These are phyloP conservation scores for Stegana nigrithorax DNA, from an alignment of 2,888 invertebrate species.

Conservation along the genomic window DNA sequence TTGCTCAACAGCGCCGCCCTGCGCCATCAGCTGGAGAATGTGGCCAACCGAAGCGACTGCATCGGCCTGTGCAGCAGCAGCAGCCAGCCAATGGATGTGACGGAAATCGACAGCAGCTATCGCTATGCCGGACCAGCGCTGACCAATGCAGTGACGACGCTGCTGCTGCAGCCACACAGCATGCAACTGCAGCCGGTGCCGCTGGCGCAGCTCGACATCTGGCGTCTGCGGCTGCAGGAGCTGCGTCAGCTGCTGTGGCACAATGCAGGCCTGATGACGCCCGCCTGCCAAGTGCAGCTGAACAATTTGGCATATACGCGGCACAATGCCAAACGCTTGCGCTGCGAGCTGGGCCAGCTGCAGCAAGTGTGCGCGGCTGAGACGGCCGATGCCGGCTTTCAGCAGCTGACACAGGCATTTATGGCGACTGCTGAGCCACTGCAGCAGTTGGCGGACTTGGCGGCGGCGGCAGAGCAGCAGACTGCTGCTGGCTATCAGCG, in stretches of 20 bases:
- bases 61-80: conserved; percentile 22
- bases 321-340: conserved; percentile 47
- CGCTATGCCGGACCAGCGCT: conserved; percentile 57
- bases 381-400: conserved; percentile 40
- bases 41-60: conserved; percentile 48
- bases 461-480: neutral
- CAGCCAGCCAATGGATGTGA: too few relatives aligned
- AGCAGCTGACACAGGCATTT: conserved; percentile 42
- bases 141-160: conserved; percentile 46
- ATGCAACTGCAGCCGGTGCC: conserved; percentile 60
- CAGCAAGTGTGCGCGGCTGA: conserved; percentile 35
- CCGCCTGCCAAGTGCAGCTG: conserved; percentile 29
- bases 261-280: conserved; percentile 59
- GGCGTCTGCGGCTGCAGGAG: conserved; percentile 55
- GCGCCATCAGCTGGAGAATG: conserved; percentile 50
- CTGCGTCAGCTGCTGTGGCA: conserved; percentile 72
- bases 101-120: conserved; percentile 47
- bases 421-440: conserved; percentile 23
- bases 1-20: conserved; percentile 35
- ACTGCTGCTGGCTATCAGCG: conserved; percentile 21
- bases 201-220: conserved; percentile 56
- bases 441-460: neutral
- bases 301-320: conserved; percentile 38
- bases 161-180: conserved; percentile 52
- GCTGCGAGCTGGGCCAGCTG: conserved; percentile 56